phyloP scores from a whole-genome alignment of 1,140 invertebrate species.

The Zaprionus gabonicus region DNA sequence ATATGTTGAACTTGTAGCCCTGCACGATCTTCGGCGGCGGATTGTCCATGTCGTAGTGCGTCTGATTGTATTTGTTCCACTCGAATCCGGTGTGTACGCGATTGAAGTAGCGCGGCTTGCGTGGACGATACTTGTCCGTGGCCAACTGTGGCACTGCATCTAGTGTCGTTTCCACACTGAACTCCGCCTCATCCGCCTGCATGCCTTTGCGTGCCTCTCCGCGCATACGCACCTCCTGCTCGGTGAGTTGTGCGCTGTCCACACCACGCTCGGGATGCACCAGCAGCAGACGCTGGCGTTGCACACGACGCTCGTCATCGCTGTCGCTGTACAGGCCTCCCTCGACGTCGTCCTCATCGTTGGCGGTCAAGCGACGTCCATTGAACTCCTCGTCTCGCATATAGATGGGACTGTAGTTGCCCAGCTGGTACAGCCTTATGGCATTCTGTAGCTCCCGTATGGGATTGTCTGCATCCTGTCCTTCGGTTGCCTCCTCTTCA shows the following conservation, averaged over 20 bases:
- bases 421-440: slow-evolving; percentile 89
- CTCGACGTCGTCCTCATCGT: slow-evolving; percentile 87
- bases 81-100: slow-evolving; percentile 98
- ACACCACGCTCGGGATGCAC: slow-evolving; percentile 56
- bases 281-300: slow-evolving; percentile 52
- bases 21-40: slow-evolving; percentile 99
- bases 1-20: slow-evolving; percentile 99
- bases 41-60: slow-evolving; percentile 99
- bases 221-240: slow-evolving; percentile 88
- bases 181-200: slow-evolving; percentile 94
- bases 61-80: slow-evolving; percentile 99
- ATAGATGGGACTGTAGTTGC: slow-evolving; percentile 93
- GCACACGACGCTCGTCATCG: slow-evolving; percentile 62
- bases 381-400: slow-evolving; percentile 84
- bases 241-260: slow-evolving; percentile 59
- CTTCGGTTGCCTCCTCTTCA: slow-evolving; percentile 18
- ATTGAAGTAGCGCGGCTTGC: slow-evolving; percentile 99
- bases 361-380: slow-evolving; percentile 38
- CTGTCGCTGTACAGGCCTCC: slow-evolving; percentile 86
- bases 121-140: slow-evolving; percentile 98
- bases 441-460: slow-evolving; percentile 86
- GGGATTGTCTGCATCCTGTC: slow-evolving; percentile 74
- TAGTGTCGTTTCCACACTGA: slow-evolving; percentile 95
- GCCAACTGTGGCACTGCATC: slow-evolving; percentile 96
- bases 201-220: slow-evolving; percentile 95